Base-by-base conservation (phyloP, 1,140 invertebrate genomes). In the Phymastichus coffea region DNA sequence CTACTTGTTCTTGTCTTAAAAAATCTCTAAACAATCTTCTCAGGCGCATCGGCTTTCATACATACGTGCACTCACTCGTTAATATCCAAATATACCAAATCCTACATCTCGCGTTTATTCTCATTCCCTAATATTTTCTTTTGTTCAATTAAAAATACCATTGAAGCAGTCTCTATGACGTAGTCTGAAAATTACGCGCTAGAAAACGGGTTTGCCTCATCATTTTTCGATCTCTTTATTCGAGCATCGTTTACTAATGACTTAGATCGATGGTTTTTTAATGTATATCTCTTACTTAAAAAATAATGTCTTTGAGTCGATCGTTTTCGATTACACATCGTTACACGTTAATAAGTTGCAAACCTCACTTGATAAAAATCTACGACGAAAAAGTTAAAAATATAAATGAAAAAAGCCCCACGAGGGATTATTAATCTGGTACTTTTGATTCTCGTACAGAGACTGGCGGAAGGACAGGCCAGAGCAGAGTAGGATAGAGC, bases 201-300 rank as follows among this genome's bases (percentile, higher is more conserved):
- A 48, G 40, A 57, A 49, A 57, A 57, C 25, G 30, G 25, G 26
- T 52, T 65, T 51, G 35, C 35, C 57, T 64, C 55, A 61, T 57
- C 35, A 48, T 56, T 54, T 61, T 44, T 22, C 15, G 48, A 37
- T 63, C 44, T 57, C 28, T 46, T 52, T 53, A 40, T 59, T 30
- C 33, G n/a, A 7, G 47, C 47, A 59, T 53, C 40, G 40, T 65
- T n/a, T 58, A 58, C 66, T 71, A 70, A 68, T 74, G 70, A 74
- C 72, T 74, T 71, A 71, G 70, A 74, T 70, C 57, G 38, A 52
- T 52, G 49, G 41, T 47, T 53, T 59, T 46, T 46, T 47, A 28
- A 40, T n/a, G n/a, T n/a, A n/a, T n/a, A n/a, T 44, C 65, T 55
- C n/a, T 52, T 41, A 52, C 47, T 44, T 53, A 53, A 38, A 58